Conservation (phyloP, 2,888 invertebrate species). For the Ennomos fuscantarius region DNA sequence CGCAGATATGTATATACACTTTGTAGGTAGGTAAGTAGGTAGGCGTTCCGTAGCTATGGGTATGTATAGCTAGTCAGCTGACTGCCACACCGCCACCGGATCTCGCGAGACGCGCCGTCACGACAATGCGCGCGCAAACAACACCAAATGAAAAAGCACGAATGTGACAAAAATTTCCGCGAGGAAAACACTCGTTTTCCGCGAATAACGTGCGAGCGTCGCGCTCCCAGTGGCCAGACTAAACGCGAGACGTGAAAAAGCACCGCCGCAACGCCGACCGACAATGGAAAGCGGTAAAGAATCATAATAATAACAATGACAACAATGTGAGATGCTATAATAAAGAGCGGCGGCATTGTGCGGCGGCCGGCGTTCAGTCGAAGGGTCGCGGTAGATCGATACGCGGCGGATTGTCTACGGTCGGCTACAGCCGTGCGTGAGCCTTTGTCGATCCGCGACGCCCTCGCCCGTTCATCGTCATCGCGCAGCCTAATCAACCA, state of each 20-base stretch:
- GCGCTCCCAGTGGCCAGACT: constrained; percentile 84
- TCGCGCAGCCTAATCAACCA: constrained; percentile 64
- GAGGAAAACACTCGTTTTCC: constrained; percentile 80
- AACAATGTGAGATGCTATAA: constrained; percentile 86
- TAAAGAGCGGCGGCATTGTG: constrained; percentile 85
- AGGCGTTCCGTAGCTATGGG: constrained; percentile 15
- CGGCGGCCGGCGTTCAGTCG: constrained; percentile 80
- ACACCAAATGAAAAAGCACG: constrained; percentile 62
- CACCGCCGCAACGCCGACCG: constrained; percentile 84
- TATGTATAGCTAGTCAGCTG: constrained; percentile 32
- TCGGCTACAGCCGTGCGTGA: constrained; percentile 71
- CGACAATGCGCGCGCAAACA: constrained; percentile 67
- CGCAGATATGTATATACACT: constrained; percentile 5
- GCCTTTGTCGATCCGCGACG: constrained; percentile 69
- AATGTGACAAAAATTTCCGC: constrained; percentile 70
- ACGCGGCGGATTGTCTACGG: constrained; percentile 78
- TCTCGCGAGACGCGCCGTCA: constrained; percentile 35
- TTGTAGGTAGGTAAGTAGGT: constrained; percentile 7
- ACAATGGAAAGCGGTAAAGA: constrained; percentile 86
- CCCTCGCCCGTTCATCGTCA: constrained; percentile 29
- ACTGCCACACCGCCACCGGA: constrained; percentile 33
- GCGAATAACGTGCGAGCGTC: constrained; percentile 83
- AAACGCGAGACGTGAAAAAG: constrained; percentile 85
- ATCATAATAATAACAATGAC: constrained; percentile 86
- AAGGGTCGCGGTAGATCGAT: constrained; percentile 84